Evolutionary conservation across 2,113 vertebrate species (phyloP).

Genomic region (Trematocara marginatum): DNA sequence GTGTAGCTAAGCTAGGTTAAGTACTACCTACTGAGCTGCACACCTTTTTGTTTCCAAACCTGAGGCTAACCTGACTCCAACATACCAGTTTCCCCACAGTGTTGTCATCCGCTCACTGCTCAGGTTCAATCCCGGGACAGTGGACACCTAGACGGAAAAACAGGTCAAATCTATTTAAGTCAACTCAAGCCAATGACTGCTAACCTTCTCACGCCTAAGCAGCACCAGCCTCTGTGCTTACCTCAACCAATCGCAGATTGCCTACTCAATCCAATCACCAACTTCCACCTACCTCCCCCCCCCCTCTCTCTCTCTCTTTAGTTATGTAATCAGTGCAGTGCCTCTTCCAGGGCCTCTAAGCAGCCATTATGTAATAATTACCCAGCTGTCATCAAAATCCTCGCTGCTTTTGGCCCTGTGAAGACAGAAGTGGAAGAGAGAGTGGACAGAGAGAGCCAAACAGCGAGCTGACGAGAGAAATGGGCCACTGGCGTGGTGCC

Average conservation of each 20-base stretch:
- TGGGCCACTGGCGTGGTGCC: not conserved
- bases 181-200: not conserved
- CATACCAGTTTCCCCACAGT: not conserved
- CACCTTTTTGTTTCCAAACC: not conserved
- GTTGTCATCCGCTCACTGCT: not conserved
- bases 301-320: not conserved
- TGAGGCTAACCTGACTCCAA: not conserved
- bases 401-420: not conserved
- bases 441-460: not conserved
- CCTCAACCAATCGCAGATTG: conserved; percentile 14
- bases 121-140: not conserved
- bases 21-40: not conserved
- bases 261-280: conserved; percentile 25
- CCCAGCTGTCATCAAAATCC: conserved; percentile 38
- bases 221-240: not conserved
- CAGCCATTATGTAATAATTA: conserved; percentile 59
- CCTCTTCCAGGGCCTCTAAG: conserved; percentile 20
- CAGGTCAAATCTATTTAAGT: conserved; percentile 9
- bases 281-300: not conserved
- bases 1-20: not conserved
- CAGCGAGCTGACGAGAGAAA: not conserved
- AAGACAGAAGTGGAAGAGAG: not conserved
- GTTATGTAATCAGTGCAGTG: conserved; percentile 29
- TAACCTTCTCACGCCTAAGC: conserved; percentile 10
- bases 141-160: not conserved